Base-by-base conservation (phyloP, 2,888 invertebrate genomes). In the Philaethria dido region DNA sequence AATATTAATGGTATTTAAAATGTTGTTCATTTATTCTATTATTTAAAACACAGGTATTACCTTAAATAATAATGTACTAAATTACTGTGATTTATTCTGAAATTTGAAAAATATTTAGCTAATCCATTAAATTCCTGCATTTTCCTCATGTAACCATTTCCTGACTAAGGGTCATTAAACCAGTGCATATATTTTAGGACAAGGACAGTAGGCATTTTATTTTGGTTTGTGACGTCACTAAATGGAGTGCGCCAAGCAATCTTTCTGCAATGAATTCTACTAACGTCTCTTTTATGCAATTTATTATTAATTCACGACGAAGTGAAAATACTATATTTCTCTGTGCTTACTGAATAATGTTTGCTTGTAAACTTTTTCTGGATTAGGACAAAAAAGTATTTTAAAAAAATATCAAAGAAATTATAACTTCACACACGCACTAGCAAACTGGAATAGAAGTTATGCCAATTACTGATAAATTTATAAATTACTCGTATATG, bases 171-270 rank as follows among this genome's bases (percentile, higher is more conserved):
- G 68, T 70, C 65, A 70, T 45, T 68, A 68, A 70, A 70, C 70
- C 70, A 70, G 68, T 64, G 52, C 68, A 62, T 42, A 47, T 66
- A 59, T 70, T 70, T 70, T 47, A 33, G 65, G 29, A 55, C 70
- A 66, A 70, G 70, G 70, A 54, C 70, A 59, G 60, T 69, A 54
- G 69, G 44, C 59, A 33, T 63, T 20, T 68, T 70, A 63, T 68
- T 70, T 68, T 47, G 22, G 57, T 39, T n/a, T 11, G 25, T 45
- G 57, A 66, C 55, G 67, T 64, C 67, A 59, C 33, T 16, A 22
- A 60, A 11, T 44, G 25, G 25, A 60, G 52, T 62, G 60, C 54
- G 36, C 55, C 52, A 45, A 61, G 18, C 62, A 54, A 64, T 59
- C 70, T 69, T 59, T 70, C 66, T 50, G 33, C 69, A 44, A 50